Conservation (phyloP, 2,888 invertebrate genomes). For the Teleogryllus oceanicus region DNA sequence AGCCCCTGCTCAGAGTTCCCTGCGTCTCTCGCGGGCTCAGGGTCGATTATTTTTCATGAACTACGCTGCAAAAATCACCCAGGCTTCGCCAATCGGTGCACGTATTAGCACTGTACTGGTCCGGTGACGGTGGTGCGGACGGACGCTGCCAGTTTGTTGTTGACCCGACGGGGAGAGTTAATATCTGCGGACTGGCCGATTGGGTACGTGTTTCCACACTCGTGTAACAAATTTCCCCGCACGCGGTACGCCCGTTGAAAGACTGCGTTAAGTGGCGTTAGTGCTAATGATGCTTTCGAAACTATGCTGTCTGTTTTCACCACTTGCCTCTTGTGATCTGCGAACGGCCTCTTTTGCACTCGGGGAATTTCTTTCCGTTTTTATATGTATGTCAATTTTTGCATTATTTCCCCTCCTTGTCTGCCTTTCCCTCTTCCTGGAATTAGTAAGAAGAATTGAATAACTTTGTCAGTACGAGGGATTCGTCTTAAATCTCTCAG, state of each 20-base stretch:
- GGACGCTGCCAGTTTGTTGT: background rate
- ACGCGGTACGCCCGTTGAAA: background rate
- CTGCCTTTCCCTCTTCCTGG: too few species aligned
- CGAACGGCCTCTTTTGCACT: background rate
- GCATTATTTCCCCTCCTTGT: too few species aligned
- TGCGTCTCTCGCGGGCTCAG: too few species aligned
- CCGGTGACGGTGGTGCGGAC: background rate
- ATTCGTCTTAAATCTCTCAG: too few species aligned
- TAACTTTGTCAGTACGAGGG: too few species aligned
- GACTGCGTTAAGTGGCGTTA: background rate
- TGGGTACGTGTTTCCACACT: slow-evolving; percentile 10
- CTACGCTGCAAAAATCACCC: too few species aligned
- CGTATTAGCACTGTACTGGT: background rate
- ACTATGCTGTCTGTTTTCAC: background rate
- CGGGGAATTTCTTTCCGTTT: background rate
- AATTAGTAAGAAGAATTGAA: too few species aligned
- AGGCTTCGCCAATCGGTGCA: too few species aligned
- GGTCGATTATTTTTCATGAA: too few species aligned
- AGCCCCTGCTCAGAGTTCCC: too few species aligned
- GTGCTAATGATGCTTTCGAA: background rate
- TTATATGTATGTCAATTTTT: background rate
- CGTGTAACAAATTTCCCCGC: slow-evolving; percentile 11
- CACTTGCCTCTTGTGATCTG: background rate
- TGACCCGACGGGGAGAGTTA: background rate
- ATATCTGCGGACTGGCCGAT: slow-evolving; percentile 7